Evolutionary conservation across 2,888 invertebrate genomes (phyloP).

Genomic region (Cerastoderma edule): DNA sequence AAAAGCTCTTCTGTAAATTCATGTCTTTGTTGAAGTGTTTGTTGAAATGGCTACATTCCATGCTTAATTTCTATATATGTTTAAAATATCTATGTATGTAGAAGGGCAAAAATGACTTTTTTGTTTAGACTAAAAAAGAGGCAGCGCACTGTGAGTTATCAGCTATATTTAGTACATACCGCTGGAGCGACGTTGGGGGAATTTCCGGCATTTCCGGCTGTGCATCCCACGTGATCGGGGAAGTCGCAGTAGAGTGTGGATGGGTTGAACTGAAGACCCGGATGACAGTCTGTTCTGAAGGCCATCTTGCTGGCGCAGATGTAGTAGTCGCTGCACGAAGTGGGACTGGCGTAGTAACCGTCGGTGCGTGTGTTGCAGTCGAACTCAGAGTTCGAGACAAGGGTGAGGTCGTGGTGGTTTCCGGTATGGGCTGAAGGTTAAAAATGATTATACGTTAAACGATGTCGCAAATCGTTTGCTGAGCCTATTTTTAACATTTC

Average conservation of each 20-base stretch:
- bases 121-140: no score
- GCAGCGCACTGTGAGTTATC: no score
- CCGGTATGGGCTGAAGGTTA: background rate
- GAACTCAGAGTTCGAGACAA: constrained; percentile 39
- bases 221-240: constrained; percentile 65
- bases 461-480: no score
- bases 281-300: constrained; percentile 64
- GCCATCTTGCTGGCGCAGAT: constrained; percentile 59
- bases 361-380: constrained; percentile 42
- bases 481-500: no score
- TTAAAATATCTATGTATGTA: no score
- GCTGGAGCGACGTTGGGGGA: background rate
- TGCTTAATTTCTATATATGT: no score
- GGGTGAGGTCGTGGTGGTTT: constrained; percentile 32
- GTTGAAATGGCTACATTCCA: no score
- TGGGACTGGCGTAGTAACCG: constrained; percentile 59
- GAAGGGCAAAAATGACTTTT: no score
- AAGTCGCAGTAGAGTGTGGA: constrained; percentile 70
- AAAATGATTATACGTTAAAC: no score
- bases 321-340: constrained; percentile 61
- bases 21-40: no score
- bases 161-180: constrained; percentile 13
- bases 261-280: constrained; percentile 59
- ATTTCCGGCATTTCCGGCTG: background rate
- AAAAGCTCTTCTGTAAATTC: no score